Conservation (phyloP, 2,797 vertebrate species). For the Sebastes alutus region DNA sequence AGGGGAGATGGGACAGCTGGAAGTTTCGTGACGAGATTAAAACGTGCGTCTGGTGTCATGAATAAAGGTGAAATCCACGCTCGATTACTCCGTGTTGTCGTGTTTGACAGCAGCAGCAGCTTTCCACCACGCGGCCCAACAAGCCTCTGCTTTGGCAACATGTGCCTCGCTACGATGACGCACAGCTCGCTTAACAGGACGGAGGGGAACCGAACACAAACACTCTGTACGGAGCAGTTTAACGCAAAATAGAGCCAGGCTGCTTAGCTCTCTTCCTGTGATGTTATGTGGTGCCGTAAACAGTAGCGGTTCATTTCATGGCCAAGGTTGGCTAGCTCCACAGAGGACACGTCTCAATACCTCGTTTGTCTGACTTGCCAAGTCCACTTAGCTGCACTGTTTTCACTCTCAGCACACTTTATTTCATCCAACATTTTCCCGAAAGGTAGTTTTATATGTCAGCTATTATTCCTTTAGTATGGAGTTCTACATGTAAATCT, state of each 20-base stretch:
- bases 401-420: slow-evolving; percentile 4
- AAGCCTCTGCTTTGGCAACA: slow-evolving; percentile 77
- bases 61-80: slow-evolving; percentile 50
- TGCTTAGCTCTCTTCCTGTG: slow-evolving; percentile 27
- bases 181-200: slow-evolving; percentile 32
- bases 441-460: slow-evolving; percentile 3
- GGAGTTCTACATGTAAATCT: background rate
- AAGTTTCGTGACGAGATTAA: slow-evolving; percentile 65
- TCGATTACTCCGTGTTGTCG: slow-evolving; percentile 45
- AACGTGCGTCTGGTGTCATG: slow-evolving; percentile 32
- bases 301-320: slow-evolving; percentile 49
- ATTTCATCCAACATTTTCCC: slow-evolving; percentile 10
- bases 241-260: slow-evolving; percentile 46
- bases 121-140: slow-evolving; percentile 33
- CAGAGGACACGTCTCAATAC: slow-evolving; percentile 50
- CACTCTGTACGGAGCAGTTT: slow-evolving; percentile 36
- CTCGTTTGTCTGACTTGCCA: slow-evolving; percentile 34
- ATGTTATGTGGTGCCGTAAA: slow-evolving; percentile 56
- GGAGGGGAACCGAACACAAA: slow-evolving; percentile 47
- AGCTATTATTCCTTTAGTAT: background rate
- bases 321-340: slow-evolving; percentile 53
- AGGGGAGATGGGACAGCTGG: slow-evolving; percentile 33
- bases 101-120: slow-evolving; percentile 40
- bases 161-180: slow-evolving; percentile 48
- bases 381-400: background rate